Conservation (phyloP, 2,888 invertebrate species). For the Fragum fragum region DNA sequence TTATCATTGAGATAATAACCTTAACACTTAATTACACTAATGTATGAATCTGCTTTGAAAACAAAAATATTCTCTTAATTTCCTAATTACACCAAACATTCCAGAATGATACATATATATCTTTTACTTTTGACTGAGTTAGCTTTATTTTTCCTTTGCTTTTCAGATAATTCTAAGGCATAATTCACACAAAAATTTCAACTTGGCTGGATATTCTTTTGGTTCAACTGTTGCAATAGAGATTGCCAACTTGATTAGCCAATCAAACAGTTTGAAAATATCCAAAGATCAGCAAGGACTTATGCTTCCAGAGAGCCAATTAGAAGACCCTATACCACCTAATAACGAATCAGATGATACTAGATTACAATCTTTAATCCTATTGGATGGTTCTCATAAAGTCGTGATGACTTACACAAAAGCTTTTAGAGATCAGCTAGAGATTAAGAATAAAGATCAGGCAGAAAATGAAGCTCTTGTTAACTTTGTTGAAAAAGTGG, state of each 20-base stretch:
- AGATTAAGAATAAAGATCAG: slow-evolving; percentile 69
- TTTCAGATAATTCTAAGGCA: slow-evolving; percentile 45
- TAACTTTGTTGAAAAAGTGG: slow-evolving; percentile 82
- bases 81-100: no score
- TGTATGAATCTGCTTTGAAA: no score
- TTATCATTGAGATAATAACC: no score
- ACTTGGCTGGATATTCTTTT: slow-evolving; percentile 97
- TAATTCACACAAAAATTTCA: slow-evolving; percentile 90
- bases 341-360: slow-evolving; percentile 4
- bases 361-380: slow-evolving; percentile 88
- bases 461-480: slow-evolving; percentile 81
- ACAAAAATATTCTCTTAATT: no score
- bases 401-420: slow-evolving; percentile 87
- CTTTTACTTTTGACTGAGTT: no score
- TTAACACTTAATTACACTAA: no score
- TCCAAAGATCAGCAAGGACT: no score
- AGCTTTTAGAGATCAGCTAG: slow-evolving; percentile 75
- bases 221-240: slow-evolving; percentile 98
- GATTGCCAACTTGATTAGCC: slow-evolving; percentile 90
- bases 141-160: no score
- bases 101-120: no score
- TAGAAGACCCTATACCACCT: not conserved
- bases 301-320: slow-evolving; percentile 20
- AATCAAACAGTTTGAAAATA: slow-evolving; percentile 13
- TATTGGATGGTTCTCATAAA: slow-evolving; percentile 93